phyloP scores from a whole-genome alignment of 2,888 invertebrate species.

The Octonoba sinensis region DNA sequence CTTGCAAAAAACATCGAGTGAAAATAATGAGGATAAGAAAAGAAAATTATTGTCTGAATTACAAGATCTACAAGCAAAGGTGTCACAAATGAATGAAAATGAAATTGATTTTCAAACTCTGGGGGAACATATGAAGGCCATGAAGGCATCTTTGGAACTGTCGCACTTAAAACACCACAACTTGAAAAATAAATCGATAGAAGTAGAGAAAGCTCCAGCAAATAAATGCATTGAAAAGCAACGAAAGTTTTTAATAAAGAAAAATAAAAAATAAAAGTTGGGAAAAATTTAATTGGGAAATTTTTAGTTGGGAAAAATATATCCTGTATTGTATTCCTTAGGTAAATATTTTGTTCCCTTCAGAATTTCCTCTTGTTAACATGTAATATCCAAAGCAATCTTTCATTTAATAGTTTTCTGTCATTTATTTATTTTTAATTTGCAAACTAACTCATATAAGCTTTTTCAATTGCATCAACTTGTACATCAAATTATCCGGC shows the following conservation, averaged over 20 bases:
- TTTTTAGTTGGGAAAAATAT: too few species aligned
- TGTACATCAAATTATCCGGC: too few species aligned
- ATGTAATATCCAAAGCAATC: too few species aligned
- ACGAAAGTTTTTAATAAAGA: not conserved
- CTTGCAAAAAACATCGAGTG: too few species aligned
- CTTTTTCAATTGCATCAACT: too few species aligned
- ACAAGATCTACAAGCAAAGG: not conserved
- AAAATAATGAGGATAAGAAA: not conserved
- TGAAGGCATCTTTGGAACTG: not conserved
- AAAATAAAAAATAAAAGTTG: not conserved
- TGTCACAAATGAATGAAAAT: not conserved
- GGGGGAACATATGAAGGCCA: not conserved
- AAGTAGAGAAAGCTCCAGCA: not conserved
- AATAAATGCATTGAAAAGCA: not conserved
- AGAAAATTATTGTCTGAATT: not conserved
- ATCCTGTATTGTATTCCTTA: too few species aligned
- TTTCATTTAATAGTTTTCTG: too few species aligned
- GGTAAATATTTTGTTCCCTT: too few species aligned
- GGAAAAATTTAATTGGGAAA: too few species aligned
- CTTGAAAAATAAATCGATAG: not conserved
- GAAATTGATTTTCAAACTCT: not conserved
- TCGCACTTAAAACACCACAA: not conserved
- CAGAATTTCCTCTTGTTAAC: too few species aligned
- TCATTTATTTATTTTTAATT: too few species aligned
- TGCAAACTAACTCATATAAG: too few species aligned